Evolutionary conservation across 2,113 vertebrate genomes (phyloP).

Genomic region (Girardinichthys multiradiatus): DNA sequence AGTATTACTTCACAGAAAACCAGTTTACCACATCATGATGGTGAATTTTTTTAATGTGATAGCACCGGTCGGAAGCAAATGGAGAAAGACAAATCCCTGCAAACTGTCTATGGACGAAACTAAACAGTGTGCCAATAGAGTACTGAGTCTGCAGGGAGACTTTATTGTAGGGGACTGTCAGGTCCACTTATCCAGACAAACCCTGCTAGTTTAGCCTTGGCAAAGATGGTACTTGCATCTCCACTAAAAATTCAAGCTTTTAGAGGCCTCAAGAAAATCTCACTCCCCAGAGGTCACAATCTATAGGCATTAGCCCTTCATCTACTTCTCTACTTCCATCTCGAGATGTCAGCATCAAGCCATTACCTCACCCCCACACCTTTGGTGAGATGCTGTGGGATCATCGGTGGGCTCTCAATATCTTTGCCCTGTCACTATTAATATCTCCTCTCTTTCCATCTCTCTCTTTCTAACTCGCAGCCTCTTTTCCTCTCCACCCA

Average conservation of each 20-base stretch:
- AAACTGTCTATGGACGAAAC: conserved; percentile 37
- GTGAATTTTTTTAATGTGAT: conserved; percentile 14
- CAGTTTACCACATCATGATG: background rate
- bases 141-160: conserved; percentile 43
- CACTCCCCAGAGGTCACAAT: conserved; percentile 67
- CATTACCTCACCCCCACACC: conserved; percentile 63
- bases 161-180: conserved; percentile 61
- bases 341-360: conserved; percentile 58
- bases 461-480: conserved; percentile 31
- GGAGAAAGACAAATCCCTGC: conserved; percentile 51
- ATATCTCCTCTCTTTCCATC: conserved; percentile 65
- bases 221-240: conserved; percentile 46
- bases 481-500: conserved; percentile 37
- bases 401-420: conserved; percentile 61
- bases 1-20: background rate
- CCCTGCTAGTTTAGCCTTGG: conserved; percentile 36
- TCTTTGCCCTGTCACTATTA: conserved; percentile 68
- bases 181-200: conserved; percentile 64
- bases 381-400: conserved; percentile 53
- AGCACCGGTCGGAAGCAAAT: conserved; percentile 32
- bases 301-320: conserved; percentile 64
- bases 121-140: conserved; percentile 47
- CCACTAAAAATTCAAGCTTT: conserved; percentile 65
- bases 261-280: conserved; percentile 70
- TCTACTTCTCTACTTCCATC: conserved; percentile 51